phyloP scores from a whole-genome alignment of 2,797 vertebrate species.

The Ambastaia sidthimunki region DNA sequence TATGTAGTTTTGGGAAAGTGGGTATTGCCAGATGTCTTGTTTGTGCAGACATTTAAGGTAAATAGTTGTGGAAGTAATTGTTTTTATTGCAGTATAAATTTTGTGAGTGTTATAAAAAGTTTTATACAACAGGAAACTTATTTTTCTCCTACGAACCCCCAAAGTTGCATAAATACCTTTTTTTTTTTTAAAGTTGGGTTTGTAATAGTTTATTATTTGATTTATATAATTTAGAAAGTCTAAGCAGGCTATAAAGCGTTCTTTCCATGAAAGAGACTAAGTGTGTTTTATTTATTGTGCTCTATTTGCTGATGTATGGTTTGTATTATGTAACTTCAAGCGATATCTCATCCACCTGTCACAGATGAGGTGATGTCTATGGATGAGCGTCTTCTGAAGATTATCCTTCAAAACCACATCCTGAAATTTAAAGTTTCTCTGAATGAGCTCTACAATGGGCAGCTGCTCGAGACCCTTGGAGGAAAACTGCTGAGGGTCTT shows the following conservation, averaged over 20 bases:
- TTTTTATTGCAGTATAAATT: neutral
- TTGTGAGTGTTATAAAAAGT: neutral
- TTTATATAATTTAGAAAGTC: no score
- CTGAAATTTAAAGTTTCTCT: conserved; percentile 89
- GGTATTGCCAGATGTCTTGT: neutral
- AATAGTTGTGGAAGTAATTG: neutral
- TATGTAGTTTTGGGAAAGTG: neutral
- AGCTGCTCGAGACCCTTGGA: conserved; percentile 88
- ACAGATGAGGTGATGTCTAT: conserved; percentile 84
- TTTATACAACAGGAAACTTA: no score
- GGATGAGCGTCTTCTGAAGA: conserved; percentile 83
- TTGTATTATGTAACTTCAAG: neutral
- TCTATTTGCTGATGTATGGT: neutral
- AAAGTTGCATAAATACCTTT: neutral
- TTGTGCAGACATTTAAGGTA: neutral
- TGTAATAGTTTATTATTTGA: no score
- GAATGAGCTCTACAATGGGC: conserved; percentile 92
- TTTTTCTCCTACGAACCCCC: neutral
- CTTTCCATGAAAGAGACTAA: no score
- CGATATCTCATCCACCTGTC: conserved; percentile 32
- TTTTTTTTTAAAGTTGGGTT: no score
- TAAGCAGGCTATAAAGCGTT: no score
- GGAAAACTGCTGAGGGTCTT: conserved; percentile 92
- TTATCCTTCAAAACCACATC: conserved; percentile 92
- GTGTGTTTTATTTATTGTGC: neutral